Conservation (phyloP, 2,113 vertebrate genomes). For the Lates calcarifer region DNA sequence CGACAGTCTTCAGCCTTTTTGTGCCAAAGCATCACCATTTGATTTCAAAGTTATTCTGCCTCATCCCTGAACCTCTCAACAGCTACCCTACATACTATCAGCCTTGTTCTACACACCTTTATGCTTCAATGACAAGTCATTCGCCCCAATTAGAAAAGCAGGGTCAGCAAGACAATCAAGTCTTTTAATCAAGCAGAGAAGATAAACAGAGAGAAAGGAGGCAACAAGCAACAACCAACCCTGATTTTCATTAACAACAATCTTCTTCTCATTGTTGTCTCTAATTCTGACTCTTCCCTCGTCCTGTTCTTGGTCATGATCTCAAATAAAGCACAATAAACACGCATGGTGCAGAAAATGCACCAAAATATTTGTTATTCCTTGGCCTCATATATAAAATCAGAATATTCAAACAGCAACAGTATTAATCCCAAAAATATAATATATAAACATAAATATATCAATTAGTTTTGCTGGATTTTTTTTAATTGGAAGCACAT, state of each 20-base stretch:
- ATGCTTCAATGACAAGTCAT: neutral
- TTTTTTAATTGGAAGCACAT: slow-evolving; percentile 83
- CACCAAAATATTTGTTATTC: slow-evolving; percentile 80
- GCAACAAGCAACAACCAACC: slow-evolving; percentile 56
- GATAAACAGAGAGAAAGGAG: slow-evolving; percentile 33
- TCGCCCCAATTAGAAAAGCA: slow-evolving; percentile 18
- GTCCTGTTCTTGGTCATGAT: slow-evolving; percentile 67
- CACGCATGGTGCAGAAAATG: slow-evolving; percentile 60
- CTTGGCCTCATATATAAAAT: slow-evolving; percentile 84
- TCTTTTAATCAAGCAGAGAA: slow-evolving; percentile 14
- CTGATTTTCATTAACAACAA: slow-evolving; percentile 69
- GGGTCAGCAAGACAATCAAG: slow-evolving; percentile 22
- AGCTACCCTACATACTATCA: slow-evolving; percentile 53
- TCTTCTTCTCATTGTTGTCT: slow-evolving; percentile 29
- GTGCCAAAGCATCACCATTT: neutral
- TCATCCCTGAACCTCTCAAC: slow-evolving; percentile 3
- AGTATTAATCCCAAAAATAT: slow-evolving; percentile 84
- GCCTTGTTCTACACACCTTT: slow-evolving; percentile 30
- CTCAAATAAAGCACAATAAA: slow-evolving; percentile 72
- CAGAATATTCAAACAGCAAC: slow-evolving; percentile 80
- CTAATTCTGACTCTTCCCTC: slow-evolving; percentile 48
- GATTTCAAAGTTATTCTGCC: slow-evolving; percentile 19
- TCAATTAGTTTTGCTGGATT: slow-evolving; percentile 81
- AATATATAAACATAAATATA: slow-evolving; percentile 86
- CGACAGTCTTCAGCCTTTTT: neutral